Evolutionary conservation across 30 jellyfish, hydroid and myxozoan genomes (phyloP), one percentile per base, ranked within the genome.

Genomic region (Mastigias papua): DNA sequence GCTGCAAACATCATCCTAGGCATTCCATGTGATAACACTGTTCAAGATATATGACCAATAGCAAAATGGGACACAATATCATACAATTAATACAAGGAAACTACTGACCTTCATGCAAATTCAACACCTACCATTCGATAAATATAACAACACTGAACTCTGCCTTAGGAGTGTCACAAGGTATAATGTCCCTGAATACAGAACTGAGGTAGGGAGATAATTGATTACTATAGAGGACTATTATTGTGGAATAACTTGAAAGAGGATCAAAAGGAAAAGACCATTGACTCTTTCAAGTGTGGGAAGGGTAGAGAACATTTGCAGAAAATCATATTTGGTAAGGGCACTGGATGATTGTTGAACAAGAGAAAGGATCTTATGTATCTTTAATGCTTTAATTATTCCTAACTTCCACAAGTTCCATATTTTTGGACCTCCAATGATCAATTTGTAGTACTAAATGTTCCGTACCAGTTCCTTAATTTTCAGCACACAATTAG

Each of bases 11-110:
- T 75, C 26, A 48, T 2, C 1, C 48, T 37, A 23, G 74, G 76
- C 33, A 46, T 75, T 46, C 4, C 74, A 75, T 30, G 86, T 26
- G 74, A 62, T 26, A 75, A 46, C 31, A 46, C 86, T n/a, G 86
- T 8, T 8, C 23, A 75, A 34, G 86, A 75, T 49, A 1, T 75
- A 75, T 75, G 2, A 75, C 74, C 75, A 75, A 48, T 0, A 75
- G 74, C 58, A 54, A 75, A 75, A 75, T 49, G 86, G 76, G 76
- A 75, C 75, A 15, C 86, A 54, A 75, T 23, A 32, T 34, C 82
- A 67, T 29, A 67, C 0, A 48, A n/a, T 67, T 67, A 7, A 66
- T 66, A 66, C 16, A 15, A 26, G 78, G 25, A 22, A 66, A 66
- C 48, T 3, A 21, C 22, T 26, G 51, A 42, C 13, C 54, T 42